A percentile compares a stretch with the other conserved stretches of the same genome.
phyloP scores from a whole-genome alignment of 2,888 invertebrate species.

The Serrognathus titanus region DNA sequence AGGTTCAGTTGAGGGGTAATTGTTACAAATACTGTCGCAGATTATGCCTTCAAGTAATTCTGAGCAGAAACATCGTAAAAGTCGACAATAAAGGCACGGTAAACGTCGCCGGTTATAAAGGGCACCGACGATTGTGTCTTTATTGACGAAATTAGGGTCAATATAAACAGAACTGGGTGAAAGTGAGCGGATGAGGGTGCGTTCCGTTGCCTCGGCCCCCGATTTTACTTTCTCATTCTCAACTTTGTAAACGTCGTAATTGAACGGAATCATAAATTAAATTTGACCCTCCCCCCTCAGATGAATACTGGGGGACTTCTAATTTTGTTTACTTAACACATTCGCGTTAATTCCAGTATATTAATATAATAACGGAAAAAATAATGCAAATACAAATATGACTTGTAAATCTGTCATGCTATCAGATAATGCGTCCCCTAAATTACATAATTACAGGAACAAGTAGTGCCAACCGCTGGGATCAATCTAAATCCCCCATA shows the following conservation, averaged over 20 bases:
- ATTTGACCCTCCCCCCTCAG: too few relatives aligned
- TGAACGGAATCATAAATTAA: too few relatives aligned
- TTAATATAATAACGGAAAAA: background rate
- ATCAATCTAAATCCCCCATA: slow-evolving; percentile 2
- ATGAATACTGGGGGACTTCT: too few relatives aligned
- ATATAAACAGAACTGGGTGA: slow-evolving; percentile 22
- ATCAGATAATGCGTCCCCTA: slow-evolving; percentile 8
- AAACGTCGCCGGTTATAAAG: slow-evolving; percentile 20
- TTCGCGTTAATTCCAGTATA: too few relatives aligned
- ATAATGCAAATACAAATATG: slow-evolving; percentile 6
- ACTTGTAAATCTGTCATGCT: slow-evolving; percentile 5
- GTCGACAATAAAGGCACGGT: slow-evolving; percentile 50
- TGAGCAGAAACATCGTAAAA: slow-evolving; percentile 39
- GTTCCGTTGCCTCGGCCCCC: background rate
- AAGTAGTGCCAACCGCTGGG: slow-evolving; percentile 10
- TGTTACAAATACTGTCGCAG: too few relatives aligned
- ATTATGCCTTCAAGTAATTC: background rate
- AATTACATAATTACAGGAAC: slow-evolving; percentile 13
- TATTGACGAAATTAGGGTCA: slow-evolving; percentile 27
- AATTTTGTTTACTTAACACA: too few relatives aligned
- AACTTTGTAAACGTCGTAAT: background rate
- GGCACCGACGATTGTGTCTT: slow-evolving; percentile 23
- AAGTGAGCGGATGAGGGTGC: slow-evolving; percentile 13
- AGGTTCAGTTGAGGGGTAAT: too few relatives aligned
- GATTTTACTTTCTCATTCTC: background rate